Percentiles rank a stretch among this genome's conserved stretches.
These are phyloP conservation scores for Drosophila azteca DNA, from an alignment of 1,140 invertebrate species.

Conservation along the genomic window DNA sequence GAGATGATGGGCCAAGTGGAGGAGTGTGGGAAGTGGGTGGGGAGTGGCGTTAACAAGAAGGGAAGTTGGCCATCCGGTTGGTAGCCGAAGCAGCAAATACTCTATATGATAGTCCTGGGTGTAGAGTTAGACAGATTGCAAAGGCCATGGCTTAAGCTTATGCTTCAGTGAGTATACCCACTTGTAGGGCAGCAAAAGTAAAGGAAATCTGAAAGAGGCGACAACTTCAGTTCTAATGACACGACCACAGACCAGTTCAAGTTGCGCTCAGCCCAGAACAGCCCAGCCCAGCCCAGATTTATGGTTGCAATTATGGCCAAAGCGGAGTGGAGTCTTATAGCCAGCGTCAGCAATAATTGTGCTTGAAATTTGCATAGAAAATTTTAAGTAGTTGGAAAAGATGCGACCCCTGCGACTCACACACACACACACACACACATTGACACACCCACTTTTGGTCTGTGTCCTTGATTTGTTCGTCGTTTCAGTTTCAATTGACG, in stretches of 20 bases:
- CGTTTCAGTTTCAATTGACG: conserved; percentile 69
- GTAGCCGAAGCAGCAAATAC: background rate
- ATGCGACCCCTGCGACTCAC: conserved; percentile 10
- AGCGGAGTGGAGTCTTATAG: conserved; percentile 23
- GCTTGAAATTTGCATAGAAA: conserved; percentile 73
- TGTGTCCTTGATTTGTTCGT: conserved; percentile 58
- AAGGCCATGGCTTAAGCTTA: no score
- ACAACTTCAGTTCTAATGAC: conserved; percentile 55
- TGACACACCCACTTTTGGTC: conserved; percentile 43
- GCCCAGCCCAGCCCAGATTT: conserved; percentile 58
- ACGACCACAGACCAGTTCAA: conserved; percentile 60
- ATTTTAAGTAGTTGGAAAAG: conserved; percentile 70
- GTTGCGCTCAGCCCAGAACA: conserved; percentile 51
- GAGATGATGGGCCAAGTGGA: background rate
- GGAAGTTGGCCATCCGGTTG: no score
- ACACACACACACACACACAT: conserved; percentile 48
- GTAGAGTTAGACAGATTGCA: background rate
- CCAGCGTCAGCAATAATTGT: conserved; percentile 72
- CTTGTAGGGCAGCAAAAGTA: conserved; percentile 21
- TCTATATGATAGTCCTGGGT: background rate
- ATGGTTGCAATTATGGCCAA: conserved; percentile 74
- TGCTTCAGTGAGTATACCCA: background rate
- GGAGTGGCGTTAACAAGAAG: conserved; percentile 14
- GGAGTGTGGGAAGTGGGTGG: conserved; percentile 2
- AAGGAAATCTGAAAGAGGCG: conserved; percentile 68